Conservation (phyloP, 2,113 vertebrate species). For the Perca flavescens region DNA sequence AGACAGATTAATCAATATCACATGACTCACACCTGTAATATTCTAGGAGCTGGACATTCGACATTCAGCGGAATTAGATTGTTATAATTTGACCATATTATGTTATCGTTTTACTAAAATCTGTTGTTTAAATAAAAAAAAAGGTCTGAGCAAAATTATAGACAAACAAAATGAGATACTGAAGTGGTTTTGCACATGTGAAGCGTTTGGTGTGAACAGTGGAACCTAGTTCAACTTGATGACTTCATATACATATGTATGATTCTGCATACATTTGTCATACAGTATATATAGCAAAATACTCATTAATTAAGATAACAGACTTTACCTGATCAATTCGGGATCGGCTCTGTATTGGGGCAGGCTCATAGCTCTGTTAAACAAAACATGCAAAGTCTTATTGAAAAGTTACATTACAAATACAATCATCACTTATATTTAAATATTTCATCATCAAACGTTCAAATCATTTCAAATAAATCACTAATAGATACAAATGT, state of each 20-base stretch:
- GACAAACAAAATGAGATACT: neutral
- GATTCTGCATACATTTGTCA: neutral
- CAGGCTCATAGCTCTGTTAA: slow-evolving; percentile 82
- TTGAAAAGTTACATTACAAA: neutral
- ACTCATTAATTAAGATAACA: neutral
- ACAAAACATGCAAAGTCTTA: slow-evolving; percentile 1
- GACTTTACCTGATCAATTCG: slow-evolving; percentile 82
- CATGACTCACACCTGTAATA: neutral
- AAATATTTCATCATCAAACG: neutral
- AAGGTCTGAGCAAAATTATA: neutral
- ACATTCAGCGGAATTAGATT: neutral
- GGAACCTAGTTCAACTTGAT: neutral
- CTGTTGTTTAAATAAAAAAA: neutral
- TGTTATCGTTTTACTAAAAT: neutral
- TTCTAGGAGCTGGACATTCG: too few species aligned
- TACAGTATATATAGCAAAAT: neutral
- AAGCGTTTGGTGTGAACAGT: neutral
- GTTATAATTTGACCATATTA: too few species aligned
- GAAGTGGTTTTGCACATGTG: neutral
- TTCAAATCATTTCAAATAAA: neutral
- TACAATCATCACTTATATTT: neutral
- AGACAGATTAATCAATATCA: neutral
- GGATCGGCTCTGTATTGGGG: slow-evolving; percentile 82
- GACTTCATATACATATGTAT: neutral
- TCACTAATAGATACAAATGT: neutral